Base-by-base conservation (phyloP, 2,888 invertebrate species). In the Hemicrepidius hirtus region DNA sequence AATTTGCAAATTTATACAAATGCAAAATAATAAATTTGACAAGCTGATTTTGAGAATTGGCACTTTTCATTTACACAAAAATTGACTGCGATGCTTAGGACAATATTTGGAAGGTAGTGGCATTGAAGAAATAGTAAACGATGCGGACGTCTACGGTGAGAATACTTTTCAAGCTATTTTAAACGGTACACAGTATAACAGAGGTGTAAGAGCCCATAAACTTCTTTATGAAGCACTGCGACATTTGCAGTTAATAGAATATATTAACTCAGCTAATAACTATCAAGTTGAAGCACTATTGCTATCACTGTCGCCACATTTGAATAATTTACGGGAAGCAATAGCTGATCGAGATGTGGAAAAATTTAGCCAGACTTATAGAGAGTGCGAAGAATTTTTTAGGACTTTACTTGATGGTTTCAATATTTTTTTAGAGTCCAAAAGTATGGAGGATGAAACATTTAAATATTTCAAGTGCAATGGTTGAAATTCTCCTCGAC, bases 31-130 rank as follows among this genome's bases (percentile, higher is more conserved):
- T 70, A 72, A 76, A 79, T 79, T 79, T 75, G 18, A 70, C 2
- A 21, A 50, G 24, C 68, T 75, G 20, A 75, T 73, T 76, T 64
- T 77, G 69, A 76, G 76, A 74, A 75, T 79, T 57, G 76, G 76
- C 71, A 53, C 78, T 57, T 78, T 77, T 72, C 76, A 79, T 79
- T 55, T 79, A 68, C 78, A 79, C 77, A 78, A 79, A 79, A 78
- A 74, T 55, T 77, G 76, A 46, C 75, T 79, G 46, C 74, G 75
- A 67, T 79, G 77, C 62, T 78, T 78, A 68, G 77, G 75, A 66
- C 75, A 78, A 77, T 79, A 71, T 76, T 9, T 78, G 76, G 77
- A 76, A 78, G 78, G 67, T 13, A 75, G 75, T 76, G 76, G 75
- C 50, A 67, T 75, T 24, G 71, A 75, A 24, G 74, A 74, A 41